Conservation (phyloP, 2,797 vertebrate species). For the Enteromius argenteus region DNA sequence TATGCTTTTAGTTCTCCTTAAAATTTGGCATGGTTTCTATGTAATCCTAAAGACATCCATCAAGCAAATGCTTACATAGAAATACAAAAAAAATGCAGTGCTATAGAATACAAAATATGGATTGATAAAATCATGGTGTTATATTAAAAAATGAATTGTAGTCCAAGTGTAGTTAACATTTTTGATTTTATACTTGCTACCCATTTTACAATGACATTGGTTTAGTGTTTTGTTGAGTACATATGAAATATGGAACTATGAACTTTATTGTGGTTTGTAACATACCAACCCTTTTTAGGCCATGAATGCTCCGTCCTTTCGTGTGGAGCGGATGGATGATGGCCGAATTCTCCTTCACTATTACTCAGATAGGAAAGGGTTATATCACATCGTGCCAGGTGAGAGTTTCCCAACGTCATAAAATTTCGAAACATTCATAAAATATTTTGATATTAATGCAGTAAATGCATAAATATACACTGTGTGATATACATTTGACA, state of each 20-base stretch:
- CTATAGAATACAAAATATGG: background rate
- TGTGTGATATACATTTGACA: background rate
- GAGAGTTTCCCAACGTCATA: slow-evolving; percentile 35
- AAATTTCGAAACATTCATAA: background rate
- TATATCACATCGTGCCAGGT: slow-evolving; percentile 81
- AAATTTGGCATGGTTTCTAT: background rate
- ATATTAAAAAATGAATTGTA: background rate
- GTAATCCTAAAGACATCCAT: background rate
- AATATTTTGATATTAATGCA: background rate
- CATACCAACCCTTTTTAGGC: slow-evolving; percentile 67
- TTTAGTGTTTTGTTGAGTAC: background rate
- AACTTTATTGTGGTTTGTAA: background rate
- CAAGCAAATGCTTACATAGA: background rate
- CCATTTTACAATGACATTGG: background rate
- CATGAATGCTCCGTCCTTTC: slow-evolving; percentile 83
- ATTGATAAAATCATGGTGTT: background rate
- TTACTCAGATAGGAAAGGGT: slow-evolving; percentile 79
- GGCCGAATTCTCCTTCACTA: slow-evolving; percentile 79
- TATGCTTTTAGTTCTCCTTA: background rate
- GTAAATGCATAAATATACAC: too few species aligned
- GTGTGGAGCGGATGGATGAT: slow-evolving; percentile 73
- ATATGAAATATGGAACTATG: background rate
- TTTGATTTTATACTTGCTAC: background rate
- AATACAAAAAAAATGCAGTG: background rate
- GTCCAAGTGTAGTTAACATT: background rate